Evolutionary conservation across 1,140 invertebrate species (phyloP), one percentile per base, ranked within the genome.

Genomic region (Lysiphlebus fabarum): DNA sequence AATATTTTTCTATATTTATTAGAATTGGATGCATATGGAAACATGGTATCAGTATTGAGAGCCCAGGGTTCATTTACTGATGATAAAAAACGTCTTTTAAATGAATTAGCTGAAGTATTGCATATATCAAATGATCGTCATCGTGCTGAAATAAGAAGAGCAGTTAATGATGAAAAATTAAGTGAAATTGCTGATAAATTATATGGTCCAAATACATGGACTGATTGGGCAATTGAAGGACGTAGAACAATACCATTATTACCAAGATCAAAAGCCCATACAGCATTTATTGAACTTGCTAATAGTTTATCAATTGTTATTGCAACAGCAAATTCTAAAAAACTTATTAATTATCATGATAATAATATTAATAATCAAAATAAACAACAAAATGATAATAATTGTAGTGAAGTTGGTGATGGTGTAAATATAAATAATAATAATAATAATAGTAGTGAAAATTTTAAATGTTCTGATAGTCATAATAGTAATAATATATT

Each of bases 1-100:
- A 7, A 6, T 34, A 26, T 6, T 37, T 50, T 26, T 56, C n/a
- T n/a, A n/a, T n/a, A n/a, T n/a, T 14, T 59, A 72, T 6, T 71
- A 93, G 94, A 96, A 83, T 79, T 96, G 66, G 91, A 95, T 80
- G 92, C 93, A 62, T 96, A 95, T 83, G 87, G 90, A 66, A 86
- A 87, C 72, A 84, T 95, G 74, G 87, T 96, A 51, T 91, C 89
- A 70, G 92, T 92, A 62, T 87, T 96, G 75, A 85, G 94, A 79
- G 94, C 93, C 70, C 93, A 96, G 82, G 94, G 94, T 58, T 84
- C 87, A 70, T 86, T 95, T 42, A 91, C 85, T 68, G 86, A 86
- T 69, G 87, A 90, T 63, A 95, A 93, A 83, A 87, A 87, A 74
- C 90, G 89, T 74, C 79, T 95, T 61, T 81, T 96, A 45, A 86